These are phyloP conservation scores for Abramis brama DNA, from an alignment of 2,113 vertebrate genomes.

Conservation along the genomic window DNA sequence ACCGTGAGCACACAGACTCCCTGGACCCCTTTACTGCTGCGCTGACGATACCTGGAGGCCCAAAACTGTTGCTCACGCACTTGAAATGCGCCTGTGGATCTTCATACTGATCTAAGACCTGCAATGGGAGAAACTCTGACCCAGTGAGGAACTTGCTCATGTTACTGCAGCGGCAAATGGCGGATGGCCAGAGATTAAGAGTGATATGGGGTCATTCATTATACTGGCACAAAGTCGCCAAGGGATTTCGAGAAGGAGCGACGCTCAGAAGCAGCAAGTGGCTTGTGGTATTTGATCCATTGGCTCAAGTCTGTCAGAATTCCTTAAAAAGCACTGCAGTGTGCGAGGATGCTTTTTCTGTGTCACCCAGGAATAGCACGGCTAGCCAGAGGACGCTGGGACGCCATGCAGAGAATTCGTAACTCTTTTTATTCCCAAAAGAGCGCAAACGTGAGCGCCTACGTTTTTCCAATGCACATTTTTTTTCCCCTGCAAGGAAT, in stretches of 20 bases:
- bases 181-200: slow-evolving; percentile 66
- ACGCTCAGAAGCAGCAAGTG: slow-evolving; percentile 31
- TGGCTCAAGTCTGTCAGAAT: slow-evolving; percentile 10
- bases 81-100: not conserved
- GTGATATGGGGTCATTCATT: slow-evolving; percentile 67
- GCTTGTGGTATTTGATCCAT: slow-evolving; percentile 29
- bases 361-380: slow-evolving; percentile 42
- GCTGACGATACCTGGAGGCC: not conserved
- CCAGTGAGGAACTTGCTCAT: slow-evolving; percentile 62
- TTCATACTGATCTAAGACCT: not conserved
- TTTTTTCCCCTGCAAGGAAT: not conserved
- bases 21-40: not conserved
- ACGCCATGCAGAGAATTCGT: not conserved
- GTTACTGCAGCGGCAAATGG: slow-evolving; percentile 66
- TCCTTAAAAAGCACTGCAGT: slow-evolving; percentile 22
- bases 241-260: slow-evolving; percentile 40
- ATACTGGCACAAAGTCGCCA: slow-evolving; percentile 58
- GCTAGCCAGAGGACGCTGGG: not conserved
- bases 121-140: slow-evolving; percentile 40
- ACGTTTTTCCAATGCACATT: not conserved
- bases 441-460: not conserved
- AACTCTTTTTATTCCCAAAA: slow-evolving; percentile 36
- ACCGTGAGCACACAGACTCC: not conserved
- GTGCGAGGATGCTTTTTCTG: slow-evolving; percentile 34
- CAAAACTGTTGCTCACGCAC: not conserved